Evolutionary conservation across 2,797 vertebrate species (phyloP), one percentile per base, ranked within the genome.

Genomic region (Sylvilagus floridanus): DNA sequence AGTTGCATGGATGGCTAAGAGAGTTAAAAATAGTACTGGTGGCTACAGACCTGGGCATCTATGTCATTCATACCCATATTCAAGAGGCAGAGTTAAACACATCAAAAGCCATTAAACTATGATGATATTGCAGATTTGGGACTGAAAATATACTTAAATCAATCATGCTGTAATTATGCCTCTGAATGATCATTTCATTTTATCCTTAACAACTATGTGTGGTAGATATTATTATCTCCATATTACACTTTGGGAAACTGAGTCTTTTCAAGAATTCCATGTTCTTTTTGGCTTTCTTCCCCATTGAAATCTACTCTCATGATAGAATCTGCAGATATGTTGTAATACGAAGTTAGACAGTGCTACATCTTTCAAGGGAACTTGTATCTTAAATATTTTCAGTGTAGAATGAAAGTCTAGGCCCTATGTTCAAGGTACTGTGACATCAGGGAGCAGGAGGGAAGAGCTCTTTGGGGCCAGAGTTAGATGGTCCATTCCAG

Each of bases 291-390:
- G 47, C 32, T 91, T 32, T 93, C 42, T 82, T 95, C 76, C 19
- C 7, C 91, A 47, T 60, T 84, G 62, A 94, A 91, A 88, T 88
- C 28, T 71, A 13, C 60, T 89, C 60, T 72, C 30, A 54, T 63
- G 37, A 89, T 54, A 73, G 54, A 17, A 60, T 84, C 28, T 63
- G 26, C 71, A 84, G 62, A 28, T 50, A 47, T 26, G 85, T 54
- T 19, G n/a, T 26, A 65, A 65, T 62, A 84, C 28, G 68, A 95
- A 97, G 93, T 76, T 88, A 92, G 42, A 82, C 30, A 88, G 47
- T 69, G 54, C 30, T 54, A 87, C 8, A 30, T 87, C 50, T 85
- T 95, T 69, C 54, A 75, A 91, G 73, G 26, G 47, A 79, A 90
- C 85, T 90, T 91, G 47, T 90, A 72, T 47, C 24, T 62, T 72